Conservation (phyloP, 2,888 invertebrate species). For the Drosophila atripex region DNA sequence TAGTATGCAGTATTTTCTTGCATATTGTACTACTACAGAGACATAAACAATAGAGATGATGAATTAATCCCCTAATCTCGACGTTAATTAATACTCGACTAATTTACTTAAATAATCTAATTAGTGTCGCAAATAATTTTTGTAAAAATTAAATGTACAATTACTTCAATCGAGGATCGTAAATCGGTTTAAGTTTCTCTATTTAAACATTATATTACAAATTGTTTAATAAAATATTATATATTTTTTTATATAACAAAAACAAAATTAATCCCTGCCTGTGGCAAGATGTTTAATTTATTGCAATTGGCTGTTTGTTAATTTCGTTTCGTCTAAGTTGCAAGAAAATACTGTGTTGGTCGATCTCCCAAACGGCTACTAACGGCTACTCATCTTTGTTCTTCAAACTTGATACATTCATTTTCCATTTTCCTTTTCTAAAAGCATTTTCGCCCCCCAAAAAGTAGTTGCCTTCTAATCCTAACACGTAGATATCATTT, state of each 20-base stretch:
- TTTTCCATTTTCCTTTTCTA: not conserved
- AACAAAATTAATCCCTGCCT: constrained; percentile 49
- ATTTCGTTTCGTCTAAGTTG: constrained; percentile 48
- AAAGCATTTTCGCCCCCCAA: not conserved
- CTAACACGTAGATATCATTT: constrained; percentile 1
- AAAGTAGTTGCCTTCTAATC: constrained; percentile 8
- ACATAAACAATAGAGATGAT: not conserved
- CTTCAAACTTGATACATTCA: not conserved
- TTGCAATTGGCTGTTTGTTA: constrained; percentile 32
- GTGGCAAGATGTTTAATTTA: constrained; percentile 38
- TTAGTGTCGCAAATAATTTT: constrained; percentile 52
- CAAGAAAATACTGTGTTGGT: constrained; percentile 72
- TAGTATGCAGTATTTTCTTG: constrained; percentile 76
- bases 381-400: constrained; percentile 4
- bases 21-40: constrained; percentile 55
- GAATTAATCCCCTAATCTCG: constrained; percentile 11
- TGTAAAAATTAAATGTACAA: constrained; percentile 50
- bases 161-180: constrained; percentile 37
- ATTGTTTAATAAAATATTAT: constrained; percentile 72
- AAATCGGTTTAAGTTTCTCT: constrained; percentile 65
- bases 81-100: constrained; percentile 35
- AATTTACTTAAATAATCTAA: constrained; percentile 41
- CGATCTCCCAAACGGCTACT: constrained; percentile 22
- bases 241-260: constrained; percentile 70
- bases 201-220: constrained; percentile 71